Conservation (phyloP, 1,140 invertebrate species). For the Harlomillsia oculata region DNA sequence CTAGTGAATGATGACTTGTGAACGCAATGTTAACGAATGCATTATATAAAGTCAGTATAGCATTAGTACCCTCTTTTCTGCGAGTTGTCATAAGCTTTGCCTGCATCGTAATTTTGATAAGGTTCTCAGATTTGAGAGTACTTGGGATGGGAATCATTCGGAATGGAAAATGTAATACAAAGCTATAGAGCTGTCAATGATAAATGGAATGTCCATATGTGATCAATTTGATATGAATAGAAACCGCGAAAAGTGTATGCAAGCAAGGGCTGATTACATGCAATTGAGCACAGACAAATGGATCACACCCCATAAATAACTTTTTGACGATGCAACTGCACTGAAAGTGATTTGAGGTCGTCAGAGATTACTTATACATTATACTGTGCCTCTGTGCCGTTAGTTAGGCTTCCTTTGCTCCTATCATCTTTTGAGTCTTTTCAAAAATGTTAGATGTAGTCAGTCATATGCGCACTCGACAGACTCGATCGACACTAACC, state of each 20-base stretch:
- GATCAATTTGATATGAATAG: too few relatives aligned
- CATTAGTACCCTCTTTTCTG: background rate
- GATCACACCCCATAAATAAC: slow-evolving; percentile 15
- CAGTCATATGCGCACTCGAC: too few relatives aligned
- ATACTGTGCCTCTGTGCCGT: too few relatives aligned
- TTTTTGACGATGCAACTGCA: too few relatives aligned
- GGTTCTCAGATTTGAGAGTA: background rate
- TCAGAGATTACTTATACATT: too few relatives aligned
- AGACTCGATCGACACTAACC: too few relatives aligned
- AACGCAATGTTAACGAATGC: background rate
- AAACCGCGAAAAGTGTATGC: background rate
- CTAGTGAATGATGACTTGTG: too few relatives aligned
- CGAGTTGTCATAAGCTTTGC: background rate
- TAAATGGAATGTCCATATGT: slow-evolving; percentile 1
- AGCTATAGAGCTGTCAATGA: background rate
- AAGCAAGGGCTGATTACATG: slow-evolving; percentile 7
- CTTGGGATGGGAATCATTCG: background rate
- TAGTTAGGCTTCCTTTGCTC: too few relatives aligned
- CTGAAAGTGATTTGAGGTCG: too few relatives aligned
- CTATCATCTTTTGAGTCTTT: too few relatives aligned
- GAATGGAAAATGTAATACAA: background rate
- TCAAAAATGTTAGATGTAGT: too few relatives aligned
- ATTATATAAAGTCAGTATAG: background rate
- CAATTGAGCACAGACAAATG: slow-evolving; percentile 12
- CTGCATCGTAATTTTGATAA: background rate